Evolutionary conservation across 2,888 invertebrate genomes (phyloP), one percentile per base, ranked within the genome.

Genomic region (Muscina levida): DNA sequence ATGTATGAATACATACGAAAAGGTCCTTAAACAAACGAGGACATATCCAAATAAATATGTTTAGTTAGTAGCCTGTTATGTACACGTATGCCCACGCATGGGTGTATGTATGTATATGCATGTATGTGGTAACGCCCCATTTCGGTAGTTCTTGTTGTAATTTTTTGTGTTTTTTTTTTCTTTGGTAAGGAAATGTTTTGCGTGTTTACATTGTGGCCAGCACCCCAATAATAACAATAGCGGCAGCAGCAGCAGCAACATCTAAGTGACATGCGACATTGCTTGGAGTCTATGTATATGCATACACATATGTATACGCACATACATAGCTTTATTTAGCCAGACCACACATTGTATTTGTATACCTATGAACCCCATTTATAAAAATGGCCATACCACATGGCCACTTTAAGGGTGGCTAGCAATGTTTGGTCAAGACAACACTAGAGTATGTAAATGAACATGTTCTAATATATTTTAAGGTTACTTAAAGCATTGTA

Each of bases 261-360:
- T 59, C 39, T 17, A 73, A 72, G 70, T 77, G 72, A 70, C 80
- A 73, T 59, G 70, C 59, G 71, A 80, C 80, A 80, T 74, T 80
- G 71, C 3, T 5, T 3, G 31, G 8, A 31, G n/a, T 19, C 1
- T 37, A 4, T 56, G 22, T 48, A 42, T 48, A 15, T 24, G 26
- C 22, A 44, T 11, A 51, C 22, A 17, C 10, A n/a, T 15, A 46
- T 46, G 15, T 15, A 46, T 39, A 8, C 22, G n/a, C 19, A 5
- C 11, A 37, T 13, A 1, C 8, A 11, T 19, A 13, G 1, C 11
- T 46, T n/a, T 73, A 44, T 17, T 10, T 65, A 22, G 17, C 13
- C 17, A 22, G 11, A 46, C 48, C 26, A 11, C 22, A 2, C 19
- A 42, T 71, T 24, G 53, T 71, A 44, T 71, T 37, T 62, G 42